Conservation (phyloP, 2,888 invertebrate species). For the Autographa pulchrina region DNA sequence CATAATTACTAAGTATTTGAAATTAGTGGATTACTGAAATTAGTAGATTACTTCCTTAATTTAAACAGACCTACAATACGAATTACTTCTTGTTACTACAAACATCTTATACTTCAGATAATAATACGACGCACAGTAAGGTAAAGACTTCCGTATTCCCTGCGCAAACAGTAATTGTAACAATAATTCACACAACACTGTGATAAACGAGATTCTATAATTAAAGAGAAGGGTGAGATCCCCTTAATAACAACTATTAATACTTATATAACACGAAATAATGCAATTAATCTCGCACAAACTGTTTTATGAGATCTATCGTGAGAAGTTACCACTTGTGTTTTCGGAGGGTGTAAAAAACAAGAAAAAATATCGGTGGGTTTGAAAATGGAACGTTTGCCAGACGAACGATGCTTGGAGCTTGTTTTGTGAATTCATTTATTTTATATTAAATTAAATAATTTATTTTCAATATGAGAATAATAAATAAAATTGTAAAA, state of each 20-base stretch:
- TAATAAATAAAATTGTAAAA: too few species aligned
- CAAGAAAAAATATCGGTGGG: slow-evolving; percentile 57
- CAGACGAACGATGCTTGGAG: slow-evolving; percentile 29
- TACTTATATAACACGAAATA: slow-evolving; percentile 86
- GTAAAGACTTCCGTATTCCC: slow-evolving; percentile 23
- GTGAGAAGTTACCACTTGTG: slow-evolving; percentile 86
- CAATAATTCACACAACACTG: slow-evolving; percentile 78
- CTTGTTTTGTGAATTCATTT: neutral
- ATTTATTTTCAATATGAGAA: too few species aligned
- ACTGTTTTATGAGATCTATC: slow-evolving; percentile 80
- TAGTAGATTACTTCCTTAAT: too few species aligned
- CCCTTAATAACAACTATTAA: slow-evolving; percentile 81
- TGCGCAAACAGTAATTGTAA: slow-evolving; percentile 73
- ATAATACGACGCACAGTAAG: slow-evolving; percentile 7
- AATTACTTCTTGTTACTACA: too few species aligned
- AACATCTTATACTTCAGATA: too few species aligned
- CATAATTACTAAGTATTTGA: too few species aligned
- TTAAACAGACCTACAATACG: too few species aligned
- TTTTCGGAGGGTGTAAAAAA: slow-evolving; percentile 77
- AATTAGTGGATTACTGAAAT: too few species aligned
- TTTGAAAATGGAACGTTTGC: slow-evolving; percentile 30
- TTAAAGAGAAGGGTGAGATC: slow-evolving; percentile 81
- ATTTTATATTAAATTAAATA: neutral
- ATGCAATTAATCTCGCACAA: slow-evolving; percentile 85
- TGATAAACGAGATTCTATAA: slow-evolving; percentile 84